Conservation (phyloP, 2,797 vertebrate genomes). For the Sebastes miniatus region DNA sequence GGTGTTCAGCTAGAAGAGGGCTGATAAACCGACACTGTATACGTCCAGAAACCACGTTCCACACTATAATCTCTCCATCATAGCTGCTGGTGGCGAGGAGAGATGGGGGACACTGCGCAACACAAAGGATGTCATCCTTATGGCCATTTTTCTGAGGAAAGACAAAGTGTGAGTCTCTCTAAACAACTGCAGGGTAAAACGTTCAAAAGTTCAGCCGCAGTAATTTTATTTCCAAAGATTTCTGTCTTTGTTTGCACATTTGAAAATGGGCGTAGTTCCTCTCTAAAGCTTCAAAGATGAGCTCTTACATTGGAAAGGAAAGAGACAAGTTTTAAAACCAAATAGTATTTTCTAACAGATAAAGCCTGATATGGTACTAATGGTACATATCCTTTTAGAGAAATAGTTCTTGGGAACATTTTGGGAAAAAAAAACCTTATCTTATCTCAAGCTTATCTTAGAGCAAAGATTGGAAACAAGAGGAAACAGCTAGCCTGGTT, state of each 20-base stretch:
- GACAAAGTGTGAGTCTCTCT: background rate
- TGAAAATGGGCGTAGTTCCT: too few relatives aligned
- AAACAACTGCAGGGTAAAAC: background rate
- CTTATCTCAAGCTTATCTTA: background rate
- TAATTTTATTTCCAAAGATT: background rate
- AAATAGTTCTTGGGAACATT: background rate
- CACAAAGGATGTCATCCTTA: constrained; percentile 79
- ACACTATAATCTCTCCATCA: constrained; percentile 82
- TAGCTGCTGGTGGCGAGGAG: constrained; percentile 82
- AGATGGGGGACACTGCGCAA: constrained; percentile 77
- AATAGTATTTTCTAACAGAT: background rate
- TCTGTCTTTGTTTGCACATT: background rate
- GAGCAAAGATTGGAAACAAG: background rate
- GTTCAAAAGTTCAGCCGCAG: background rate
- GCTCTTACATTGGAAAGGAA: background rate
- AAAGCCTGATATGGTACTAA: background rate
- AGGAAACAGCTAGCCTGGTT: background rate
- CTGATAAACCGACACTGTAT: constrained; percentile 69
- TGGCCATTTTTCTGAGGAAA: constrained; percentile 70
- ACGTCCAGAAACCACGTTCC: constrained; percentile 80
- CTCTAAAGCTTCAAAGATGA: background rate
- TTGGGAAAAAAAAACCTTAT: accelerated
- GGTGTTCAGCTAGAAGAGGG: constrained; percentile 29
- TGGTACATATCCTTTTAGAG: background rate
- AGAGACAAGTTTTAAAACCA: background rate